These are phyloP conservation scores for Lindbergichthys nudifrons DNA, from an alignment of 2,797 vertebrate genomes.

Conservation along the genomic window DNA sequence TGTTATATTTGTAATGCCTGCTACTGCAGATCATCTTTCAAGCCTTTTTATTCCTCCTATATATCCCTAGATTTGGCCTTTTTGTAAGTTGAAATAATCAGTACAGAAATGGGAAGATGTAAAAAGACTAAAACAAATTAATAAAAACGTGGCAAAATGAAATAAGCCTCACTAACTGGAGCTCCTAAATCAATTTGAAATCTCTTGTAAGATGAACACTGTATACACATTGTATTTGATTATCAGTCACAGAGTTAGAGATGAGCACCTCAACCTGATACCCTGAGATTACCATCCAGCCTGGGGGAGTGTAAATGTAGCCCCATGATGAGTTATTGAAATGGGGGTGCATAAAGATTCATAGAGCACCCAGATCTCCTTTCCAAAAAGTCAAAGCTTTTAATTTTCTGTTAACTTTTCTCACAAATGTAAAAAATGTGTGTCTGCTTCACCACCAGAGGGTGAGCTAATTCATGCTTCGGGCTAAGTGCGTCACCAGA, in stretches of 20 bases:
- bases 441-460: constrained; percentile 26
- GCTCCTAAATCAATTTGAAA: neutral
- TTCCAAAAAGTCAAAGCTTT: constrained; percentile 10
- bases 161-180: neutral
- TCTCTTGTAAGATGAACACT: neutral
- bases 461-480: constrained; percentile 39
- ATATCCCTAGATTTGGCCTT: neutral
- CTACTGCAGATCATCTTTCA: neutral
- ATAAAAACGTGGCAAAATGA: neutral
- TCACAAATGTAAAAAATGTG: constrained; percentile 27
- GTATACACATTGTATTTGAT: neutral
- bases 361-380: neutral
- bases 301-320: neutral
- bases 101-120: constrained; percentile 6
- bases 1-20: neutral
- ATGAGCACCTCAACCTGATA: neutral
- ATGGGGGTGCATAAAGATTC: neutral
- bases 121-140: neutral
- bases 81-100: constrained; percentile 13
- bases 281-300: neutral
- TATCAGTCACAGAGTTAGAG: neutral
- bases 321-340: neutral
- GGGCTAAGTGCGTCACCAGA: constrained; percentile 32
- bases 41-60: neutral
- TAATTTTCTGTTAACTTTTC: constrained; percentile 23